Base-by-base conservation (phyloP, 2,797 vertebrate genomes). In the Micrastur ruficollis region DNA sequence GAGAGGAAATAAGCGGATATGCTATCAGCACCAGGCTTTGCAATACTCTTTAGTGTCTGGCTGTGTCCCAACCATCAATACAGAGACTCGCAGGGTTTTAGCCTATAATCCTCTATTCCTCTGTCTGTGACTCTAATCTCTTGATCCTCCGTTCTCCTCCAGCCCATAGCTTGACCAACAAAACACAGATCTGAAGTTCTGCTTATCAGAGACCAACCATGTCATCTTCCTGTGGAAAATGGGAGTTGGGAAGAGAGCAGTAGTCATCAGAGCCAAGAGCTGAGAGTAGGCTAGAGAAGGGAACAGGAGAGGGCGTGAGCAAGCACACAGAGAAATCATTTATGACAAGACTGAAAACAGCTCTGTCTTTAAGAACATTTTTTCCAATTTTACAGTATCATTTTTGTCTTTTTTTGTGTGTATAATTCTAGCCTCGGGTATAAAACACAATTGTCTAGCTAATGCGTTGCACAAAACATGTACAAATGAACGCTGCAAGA, bases 51-150 rank as follows among this genome's bases (percentile, higher is more conserved):
- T 42, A 88, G 92, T 10, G 58, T 55, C 91, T 84, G 95, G 93
- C 96, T 75, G 89, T 12, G 63, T 52, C 93, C 96, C 95, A 97
- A 66, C 97, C 94, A 92, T 94, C 96, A 95, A 96, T 95, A 95
- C 95, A 93, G 94, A 95, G 93, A 89, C 91, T 95, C 68, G 49
- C 65, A 47, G 94, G 87, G 94, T 44, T 94, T 96, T 94, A 88
- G 85, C 88, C 91, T 88, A 21, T 97, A 97, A 96, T 96, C 96
- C 90, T 72, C 74, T 80, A 84, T 80, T 95, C 81, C 92, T 87
- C 93, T 95, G 93, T 90, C 92, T 97, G 95, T 86, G 80, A 94
- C 92, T 88, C 95, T 97, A 88, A 95, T 97, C 97, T 96, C 92
- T 55, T 95, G 84, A 91, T 95, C 89, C 88, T 72, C 87, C 26